Percentiles rank a stretch among this genome's conserved stretches.
Conservation (phyloP, 2,113 vertebrate species). For the Erinaceus europaeus region DNA sequence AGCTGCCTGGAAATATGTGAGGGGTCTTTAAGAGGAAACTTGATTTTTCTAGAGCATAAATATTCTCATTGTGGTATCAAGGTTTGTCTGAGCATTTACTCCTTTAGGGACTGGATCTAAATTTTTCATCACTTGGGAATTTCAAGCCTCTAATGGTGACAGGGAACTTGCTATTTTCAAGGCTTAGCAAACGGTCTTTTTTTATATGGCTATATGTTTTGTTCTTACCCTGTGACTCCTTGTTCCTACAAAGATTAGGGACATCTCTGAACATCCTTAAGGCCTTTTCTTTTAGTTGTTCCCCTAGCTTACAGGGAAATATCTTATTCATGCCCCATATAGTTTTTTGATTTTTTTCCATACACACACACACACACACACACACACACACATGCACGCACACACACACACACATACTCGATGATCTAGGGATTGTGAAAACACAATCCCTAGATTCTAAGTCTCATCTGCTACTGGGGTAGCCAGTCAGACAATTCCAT, state of each 20-base stretch:
- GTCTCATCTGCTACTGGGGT: too few relatives aligned
- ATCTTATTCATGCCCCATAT: rapidly evolving
- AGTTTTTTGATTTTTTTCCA: too few relatives aligned
- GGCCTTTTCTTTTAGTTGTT: neutral
- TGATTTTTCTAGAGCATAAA: neutral
- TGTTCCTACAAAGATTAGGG: neutral
- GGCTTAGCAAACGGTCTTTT: neutral
- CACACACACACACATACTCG: too few relatives aligned
- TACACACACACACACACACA: too few relatives aligned
- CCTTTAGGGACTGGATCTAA: conserved; percentile 17
- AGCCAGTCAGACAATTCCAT: too few relatives aligned
- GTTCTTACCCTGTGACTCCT: neutral
- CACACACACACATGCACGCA: too few relatives aligned
- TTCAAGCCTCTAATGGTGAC: neutral
- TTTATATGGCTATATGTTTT: neutral
- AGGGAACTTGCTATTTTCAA: neutral
- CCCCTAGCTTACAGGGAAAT: neutral
- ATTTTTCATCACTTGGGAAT: conserved; percentile 35
- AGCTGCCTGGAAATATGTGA: neutral
- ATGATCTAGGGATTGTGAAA: too few relatives aligned
- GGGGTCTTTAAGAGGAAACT: neutral
- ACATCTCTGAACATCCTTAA: neutral
- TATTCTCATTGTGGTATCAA: neutral
- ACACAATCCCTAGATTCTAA: too few relatives aligned
- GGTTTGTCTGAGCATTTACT: neutral